Percentiles rank a stretch among this genome's conserved stretches.
Evolutionary conservation across 2,888 invertebrate genomes (phyloP).

Genomic region (Polydrusus tereticollis): DNA sequence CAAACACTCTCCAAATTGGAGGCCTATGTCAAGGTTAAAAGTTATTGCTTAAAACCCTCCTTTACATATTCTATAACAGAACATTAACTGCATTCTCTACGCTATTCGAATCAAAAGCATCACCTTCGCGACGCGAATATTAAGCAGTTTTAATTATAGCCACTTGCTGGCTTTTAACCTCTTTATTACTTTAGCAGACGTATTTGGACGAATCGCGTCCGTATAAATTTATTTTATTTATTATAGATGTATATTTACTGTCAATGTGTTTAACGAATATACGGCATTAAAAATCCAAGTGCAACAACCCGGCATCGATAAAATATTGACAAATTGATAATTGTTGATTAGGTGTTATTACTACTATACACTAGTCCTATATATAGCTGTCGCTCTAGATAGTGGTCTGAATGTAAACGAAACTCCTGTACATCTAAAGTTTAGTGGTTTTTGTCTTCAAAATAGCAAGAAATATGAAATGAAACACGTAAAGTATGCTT

Average conservation of each 20-base stretch:
- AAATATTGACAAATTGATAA: neutral
- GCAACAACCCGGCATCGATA: neutral
- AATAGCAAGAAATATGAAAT: too few relatives aligned
- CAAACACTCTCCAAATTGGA: too few relatives aligned
- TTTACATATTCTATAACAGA: neutral
- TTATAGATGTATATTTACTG: neutral
- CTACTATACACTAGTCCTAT: too few relatives aligned
- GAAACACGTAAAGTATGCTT: too few relatives aligned
- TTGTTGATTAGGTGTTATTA: neutral
- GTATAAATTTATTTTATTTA: constrained; percentile 4
- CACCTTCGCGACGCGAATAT: constrained; percentile 14
- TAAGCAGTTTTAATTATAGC: constrained; percentile 16
- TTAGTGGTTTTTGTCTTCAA: too few relatives aligned
- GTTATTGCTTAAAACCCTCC: neutral
- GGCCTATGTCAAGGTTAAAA: too few relatives aligned
- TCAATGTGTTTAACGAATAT: neutral
- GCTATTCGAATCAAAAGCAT: constrained; percentile 1
- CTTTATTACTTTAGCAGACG: constrained; percentile 23
- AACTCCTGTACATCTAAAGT: too few relatives aligned
- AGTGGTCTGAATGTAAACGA: too few relatives aligned
- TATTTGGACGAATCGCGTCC: constrained; percentile 10
- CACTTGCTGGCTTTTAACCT: constrained; percentile 26
- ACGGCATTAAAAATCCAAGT: neutral
- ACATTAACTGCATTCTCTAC: constrained; percentile 6
- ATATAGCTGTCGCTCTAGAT: too few relatives aligned